Percentiles rank a stretch among this genome's conserved stretches.
phyloP scores from a whole-genome alignment of 2,888 invertebrate genomes.

The Thysanoteuthis rhombus region DNA sequence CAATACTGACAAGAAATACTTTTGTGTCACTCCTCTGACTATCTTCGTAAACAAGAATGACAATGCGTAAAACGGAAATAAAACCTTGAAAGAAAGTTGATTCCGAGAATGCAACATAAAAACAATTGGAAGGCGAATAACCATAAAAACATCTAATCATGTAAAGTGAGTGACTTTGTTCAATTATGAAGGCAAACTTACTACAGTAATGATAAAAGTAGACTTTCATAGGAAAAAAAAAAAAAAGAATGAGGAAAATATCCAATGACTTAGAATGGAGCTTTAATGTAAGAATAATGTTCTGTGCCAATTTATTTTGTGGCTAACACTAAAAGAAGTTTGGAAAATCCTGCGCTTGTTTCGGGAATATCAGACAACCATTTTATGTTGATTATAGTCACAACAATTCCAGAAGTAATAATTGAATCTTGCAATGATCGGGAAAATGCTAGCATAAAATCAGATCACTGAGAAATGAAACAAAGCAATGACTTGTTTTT shows the following conservation, averaged over 20 bases:
- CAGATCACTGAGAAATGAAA: not conserved
- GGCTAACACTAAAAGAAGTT: not conserved
- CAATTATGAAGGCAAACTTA: not conserved
- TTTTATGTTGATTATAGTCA: not conserved
- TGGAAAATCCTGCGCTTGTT: not conserved
- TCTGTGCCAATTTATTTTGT: not conserved
- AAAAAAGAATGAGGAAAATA: too few relatives aligned
- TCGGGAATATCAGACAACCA: not conserved
- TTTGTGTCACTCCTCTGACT: not conserved
- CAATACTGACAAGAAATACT: not conserved
- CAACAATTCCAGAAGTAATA: not conserved
- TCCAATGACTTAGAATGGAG: not conserved
- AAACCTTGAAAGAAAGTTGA: not conserved
- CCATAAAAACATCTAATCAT: not conserved
- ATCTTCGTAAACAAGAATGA: not conserved
- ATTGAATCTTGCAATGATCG: not conserved
- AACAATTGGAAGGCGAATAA: not conserved
- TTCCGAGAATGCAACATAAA: not conserved
- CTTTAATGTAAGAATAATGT: not conserved
- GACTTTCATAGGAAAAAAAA: not conserved
- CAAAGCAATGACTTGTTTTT: not conserved
- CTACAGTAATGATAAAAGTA: not conserved
- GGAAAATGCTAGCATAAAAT: not conserved
- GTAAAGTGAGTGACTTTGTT: not conserved
- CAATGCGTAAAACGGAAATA: not conserved